Evolutionary conservation across 2,113 vertebrate genomes (phyloP).

Genomic region (Stictonetta naevosa): DNA sequence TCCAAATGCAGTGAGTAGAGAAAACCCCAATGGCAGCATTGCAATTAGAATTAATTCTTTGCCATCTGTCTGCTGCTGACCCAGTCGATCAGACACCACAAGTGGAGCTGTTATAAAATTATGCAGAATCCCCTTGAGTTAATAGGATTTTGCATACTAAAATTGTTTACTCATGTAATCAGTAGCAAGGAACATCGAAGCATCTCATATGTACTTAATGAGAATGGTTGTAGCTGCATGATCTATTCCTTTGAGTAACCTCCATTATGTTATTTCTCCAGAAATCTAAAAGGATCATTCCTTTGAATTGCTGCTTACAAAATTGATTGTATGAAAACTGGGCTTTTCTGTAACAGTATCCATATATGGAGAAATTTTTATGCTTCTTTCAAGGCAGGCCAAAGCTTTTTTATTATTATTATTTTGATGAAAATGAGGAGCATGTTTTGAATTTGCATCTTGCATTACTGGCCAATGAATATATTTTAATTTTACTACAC

Average conservation of each 20-base stretch:
- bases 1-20: not conserved
- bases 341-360: not conserved
- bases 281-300: not conserved
- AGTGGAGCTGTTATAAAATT: conserved; percentile 37
- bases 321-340: not conserved
- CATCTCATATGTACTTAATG: not conserved
- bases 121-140: conserved; percentile 25
- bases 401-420: not conserved
- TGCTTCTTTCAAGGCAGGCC: not conserved
- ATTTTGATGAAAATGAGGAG: not conserved
- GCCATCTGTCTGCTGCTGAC: conserved; percentile 34
- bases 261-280: not conserved
- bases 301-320: not conserved
- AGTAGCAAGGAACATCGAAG: not conserved
- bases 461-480: not conserved
- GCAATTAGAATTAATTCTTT: not conserved
- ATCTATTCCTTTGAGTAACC: not conserved
- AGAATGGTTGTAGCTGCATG: not conserved
- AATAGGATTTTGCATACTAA: not conserved
- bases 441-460: not conserved
- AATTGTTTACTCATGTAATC: not conserved
- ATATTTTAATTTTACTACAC: not conserved
- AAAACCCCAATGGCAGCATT: not conserved
- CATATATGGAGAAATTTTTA: not conserved
- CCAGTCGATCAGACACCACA: not conserved